Percentiles rank a stretch among this genome's conserved stretches.
Conservation (phyloP, 1,140 invertebrate genomes). For the Ptiloglossa arizonensis region DNA sequence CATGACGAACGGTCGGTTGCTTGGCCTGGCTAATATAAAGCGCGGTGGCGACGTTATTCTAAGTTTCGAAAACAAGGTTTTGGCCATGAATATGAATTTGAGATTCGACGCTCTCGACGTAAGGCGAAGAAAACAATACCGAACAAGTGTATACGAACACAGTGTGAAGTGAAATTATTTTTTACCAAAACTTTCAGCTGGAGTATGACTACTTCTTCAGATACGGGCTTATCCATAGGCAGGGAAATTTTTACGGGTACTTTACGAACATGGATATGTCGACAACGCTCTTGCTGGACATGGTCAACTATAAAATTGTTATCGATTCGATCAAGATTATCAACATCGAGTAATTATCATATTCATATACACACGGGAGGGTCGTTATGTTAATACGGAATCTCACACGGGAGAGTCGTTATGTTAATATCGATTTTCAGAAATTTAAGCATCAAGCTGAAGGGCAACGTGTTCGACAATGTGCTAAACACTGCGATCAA, state of each 20-base stretch:
- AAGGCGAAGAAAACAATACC: constrained; percentile 21
- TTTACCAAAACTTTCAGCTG: constrained; percentile 50
- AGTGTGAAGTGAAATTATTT: background rate
- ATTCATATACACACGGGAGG: background rate
- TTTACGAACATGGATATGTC: constrained; percentile 27
- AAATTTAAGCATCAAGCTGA: constrained; percentile 43
- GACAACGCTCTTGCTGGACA: constrained; percentile 17
- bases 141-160: background rate
- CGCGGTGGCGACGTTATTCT: constrained; percentile 36
- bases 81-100: constrained; percentile 53
- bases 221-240: constrained; percentile 37
- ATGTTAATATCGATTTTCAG: constrained; percentile 35
- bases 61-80: constrained; percentile 32
- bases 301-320: constrained; percentile 17
- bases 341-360: constrained; percentile 53
- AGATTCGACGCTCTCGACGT: constrained; percentile 61
- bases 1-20: constrained; percentile 52
- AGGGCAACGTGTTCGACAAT: constrained; percentile 57
- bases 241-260: constrained; percentile 50
- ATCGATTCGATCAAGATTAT: constrained; percentile 51
- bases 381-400: background rate
- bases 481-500: constrained; percentile 56
- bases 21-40: constrained; percentile 58
- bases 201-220: constrained; percentile 56
- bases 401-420: background rate